Conservation (phyloP, 2,113 vertebrate species). For the Haemorhous mexicanus region DNA sequence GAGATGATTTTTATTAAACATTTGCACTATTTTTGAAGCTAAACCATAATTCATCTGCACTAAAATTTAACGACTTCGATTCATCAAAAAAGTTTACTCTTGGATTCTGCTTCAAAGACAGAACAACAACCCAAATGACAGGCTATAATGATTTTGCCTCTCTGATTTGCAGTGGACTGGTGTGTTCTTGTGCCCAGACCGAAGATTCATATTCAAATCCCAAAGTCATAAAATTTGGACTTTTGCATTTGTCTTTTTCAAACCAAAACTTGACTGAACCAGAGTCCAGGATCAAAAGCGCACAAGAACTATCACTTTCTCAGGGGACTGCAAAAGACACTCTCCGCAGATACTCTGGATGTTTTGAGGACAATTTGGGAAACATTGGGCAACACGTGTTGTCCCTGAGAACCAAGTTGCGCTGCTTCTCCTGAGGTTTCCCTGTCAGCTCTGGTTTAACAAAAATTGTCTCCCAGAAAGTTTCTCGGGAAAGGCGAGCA, state of each 20-base stretch:
- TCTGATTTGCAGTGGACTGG: slow-evolving; percentile 20
- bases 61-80: slow-evolving; percentile 58
- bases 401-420: background rate
- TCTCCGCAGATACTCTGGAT: background rate
- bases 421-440: background rate
- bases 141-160: slow-evolving; percentile 1
- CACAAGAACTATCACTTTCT: background rate
- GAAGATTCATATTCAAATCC: slow-evolving; percentile 10
- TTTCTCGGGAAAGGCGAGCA: background rate
- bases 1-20: slow-evolving; percentile 33
- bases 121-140: background rate
- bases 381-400: background rate
- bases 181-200: slow-evolving; percentile 48
- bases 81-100: slow-evolving; percentile 48
- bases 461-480: background rate
- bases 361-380: background rate
- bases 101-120: slow-evolving; percentile 52
- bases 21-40: slow-evolving; percentile 36
- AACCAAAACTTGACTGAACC: slow-evolving; percentile 36
- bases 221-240: slow-evolving; percentile 8
- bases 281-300: slow-evolving; percentile 19
- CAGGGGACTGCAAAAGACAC: background rate
- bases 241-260: slow-evolving; percentile 4
- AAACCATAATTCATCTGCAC: slow-evolving; percentile 38
- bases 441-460: background rate